phyloP scores from a whole-genome alignment of 1,140 invertebrate genomes.

The Aphis gossypii region DNA sequence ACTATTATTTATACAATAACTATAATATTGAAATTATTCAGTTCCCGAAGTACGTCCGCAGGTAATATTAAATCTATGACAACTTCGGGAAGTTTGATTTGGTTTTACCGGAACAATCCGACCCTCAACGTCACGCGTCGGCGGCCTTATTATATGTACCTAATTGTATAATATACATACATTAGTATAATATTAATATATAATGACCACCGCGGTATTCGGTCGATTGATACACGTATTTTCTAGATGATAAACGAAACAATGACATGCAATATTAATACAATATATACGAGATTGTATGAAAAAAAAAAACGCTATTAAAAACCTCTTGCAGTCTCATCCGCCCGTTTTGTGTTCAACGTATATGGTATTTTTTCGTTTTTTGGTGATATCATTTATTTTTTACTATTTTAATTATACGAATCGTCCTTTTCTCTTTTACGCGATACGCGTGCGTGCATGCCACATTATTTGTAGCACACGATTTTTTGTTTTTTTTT shows the following conservation, averaged over 20 bases:
- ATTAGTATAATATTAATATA: not conserved
- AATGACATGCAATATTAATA: not conserved
- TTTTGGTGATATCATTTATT: not conserved
- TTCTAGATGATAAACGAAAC: not conserved
- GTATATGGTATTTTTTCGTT: not conserved
- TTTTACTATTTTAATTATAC: slow-evolving; percentile 1
- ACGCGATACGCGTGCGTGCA: not conserved
- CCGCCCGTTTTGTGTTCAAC: not conserved
- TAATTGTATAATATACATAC: not conserved
- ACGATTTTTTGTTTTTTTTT: not conserved
- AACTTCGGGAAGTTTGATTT: too few relatives aligned
- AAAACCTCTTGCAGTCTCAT: not conserved
- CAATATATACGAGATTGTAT: not conserved
- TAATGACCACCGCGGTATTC: not conserved
- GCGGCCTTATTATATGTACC: not conserved
- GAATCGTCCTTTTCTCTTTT: not conserved
- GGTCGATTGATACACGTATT: not conserved
- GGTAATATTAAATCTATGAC: too few relatives aligned
- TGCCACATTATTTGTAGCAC: not conserved
- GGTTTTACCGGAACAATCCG: not conserved
- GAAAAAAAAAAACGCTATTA: not conserved
- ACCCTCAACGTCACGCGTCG: not conserved
- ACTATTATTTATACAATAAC: too few relatives aligned
- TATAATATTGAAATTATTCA: too few relatives aligned
- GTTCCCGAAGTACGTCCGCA: too few relatives aligned